A percentile compares a stretch with the other conserved stretches of the same genome.
These are phyloP conservation scores for Balanococcus diminutus DNA, from an alignment of 2,888 invertebrate genomes.

Conservation along the genomic window DNA sequence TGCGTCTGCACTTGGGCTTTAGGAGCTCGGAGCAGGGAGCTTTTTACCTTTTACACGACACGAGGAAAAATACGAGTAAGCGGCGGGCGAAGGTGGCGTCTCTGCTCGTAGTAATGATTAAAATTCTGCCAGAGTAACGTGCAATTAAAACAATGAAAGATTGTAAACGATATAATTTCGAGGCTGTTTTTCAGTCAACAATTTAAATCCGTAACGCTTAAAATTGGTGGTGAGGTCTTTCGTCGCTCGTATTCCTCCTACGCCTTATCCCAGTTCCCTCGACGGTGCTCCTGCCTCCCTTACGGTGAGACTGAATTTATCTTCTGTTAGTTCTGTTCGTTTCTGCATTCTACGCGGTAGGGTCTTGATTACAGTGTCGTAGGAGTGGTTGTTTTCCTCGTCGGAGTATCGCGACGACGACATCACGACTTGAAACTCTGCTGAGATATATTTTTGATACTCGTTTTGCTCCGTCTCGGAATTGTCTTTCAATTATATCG, in stretches of 20 bases:
- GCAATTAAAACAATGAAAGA: slow-evolving; percentile 52
- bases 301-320: not conserved
- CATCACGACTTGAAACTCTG: not conserved
- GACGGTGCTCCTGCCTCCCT: not conserved
- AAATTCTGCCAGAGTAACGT: slow-evolving; percentile 52
- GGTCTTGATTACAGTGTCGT: not conserved
- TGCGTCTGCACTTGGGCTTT: not conserved
- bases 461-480: not conserved
- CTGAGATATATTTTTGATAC: not conserved
- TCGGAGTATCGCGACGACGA: not conserved
- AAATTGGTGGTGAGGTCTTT: slow-evolving; percentile 42
- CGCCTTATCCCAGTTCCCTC: too few species aligned
- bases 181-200: slow-evolving; percentile 46
- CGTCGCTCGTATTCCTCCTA: not conserved
- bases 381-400: not conserved
- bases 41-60: not conserved
- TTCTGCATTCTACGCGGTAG: not conserved
- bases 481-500: slow-evolving; percentile 27
- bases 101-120: slow-evolving; percentile 41
- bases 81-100: not conserved
- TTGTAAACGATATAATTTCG: slow-evolving; percentile 52
- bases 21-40: not conserved
- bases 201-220: slow-evolving; percentile 46
- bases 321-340: not conserved
- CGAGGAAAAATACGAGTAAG: not conserved